Evolutionary conservation across 1,140 invertebrate genomes (phyloP).

Genomic region (Bombus confusus): DNA sequence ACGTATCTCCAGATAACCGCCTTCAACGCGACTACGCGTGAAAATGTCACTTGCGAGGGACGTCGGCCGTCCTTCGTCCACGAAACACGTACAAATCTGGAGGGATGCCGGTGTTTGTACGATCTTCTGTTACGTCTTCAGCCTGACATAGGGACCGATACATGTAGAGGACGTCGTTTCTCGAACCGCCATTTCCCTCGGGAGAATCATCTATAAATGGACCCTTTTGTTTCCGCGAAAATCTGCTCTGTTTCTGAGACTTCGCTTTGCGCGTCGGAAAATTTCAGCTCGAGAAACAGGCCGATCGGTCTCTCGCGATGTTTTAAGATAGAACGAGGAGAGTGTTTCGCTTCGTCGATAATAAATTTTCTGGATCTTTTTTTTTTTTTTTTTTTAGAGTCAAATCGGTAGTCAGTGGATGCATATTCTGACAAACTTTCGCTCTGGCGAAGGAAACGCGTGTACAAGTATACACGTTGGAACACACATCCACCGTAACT

Average conservation of each 20-base stretch:
- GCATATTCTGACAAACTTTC: too few relatives aligned
- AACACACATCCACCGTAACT: too few relatives aligned
- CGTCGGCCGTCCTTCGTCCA: not conserved
- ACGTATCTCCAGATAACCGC: not conserved
- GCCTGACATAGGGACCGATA: conserved; percentile 3
- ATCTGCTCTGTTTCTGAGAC: conserved; percentile 56
- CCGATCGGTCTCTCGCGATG: conserved; percentile 6
- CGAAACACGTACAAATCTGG: conserved; percentile 13
- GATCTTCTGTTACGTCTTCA: conserved; percentile 3
- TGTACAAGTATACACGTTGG: too few relatives aligned
- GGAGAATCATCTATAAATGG: not conserved
- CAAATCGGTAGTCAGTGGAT: too few relatives aligned
- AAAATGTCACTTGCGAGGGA: not conserved
- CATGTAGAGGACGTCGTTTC: not conserved
- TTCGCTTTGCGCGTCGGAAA: conserved; percentile 25
- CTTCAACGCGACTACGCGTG: not conserved
- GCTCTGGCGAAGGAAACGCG: too few relatives aligned
- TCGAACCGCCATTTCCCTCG: conserved; percentile 1
- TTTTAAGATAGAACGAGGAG: too few relatives aligned
- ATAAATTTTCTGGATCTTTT: not conserved
- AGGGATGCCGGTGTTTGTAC: not conserved
- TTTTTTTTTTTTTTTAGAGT: not conserved
- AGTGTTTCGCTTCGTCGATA: too few relatives aligned
- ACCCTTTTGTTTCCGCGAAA: conserved; percentile 56
- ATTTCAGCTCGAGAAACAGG: not conserved